Evolutionary conservation across 2,113 vertebrate genomes (phyloP), one percentile per base, ranked within the genome.

Genomic region (Ceratotherium simum): DNA sequence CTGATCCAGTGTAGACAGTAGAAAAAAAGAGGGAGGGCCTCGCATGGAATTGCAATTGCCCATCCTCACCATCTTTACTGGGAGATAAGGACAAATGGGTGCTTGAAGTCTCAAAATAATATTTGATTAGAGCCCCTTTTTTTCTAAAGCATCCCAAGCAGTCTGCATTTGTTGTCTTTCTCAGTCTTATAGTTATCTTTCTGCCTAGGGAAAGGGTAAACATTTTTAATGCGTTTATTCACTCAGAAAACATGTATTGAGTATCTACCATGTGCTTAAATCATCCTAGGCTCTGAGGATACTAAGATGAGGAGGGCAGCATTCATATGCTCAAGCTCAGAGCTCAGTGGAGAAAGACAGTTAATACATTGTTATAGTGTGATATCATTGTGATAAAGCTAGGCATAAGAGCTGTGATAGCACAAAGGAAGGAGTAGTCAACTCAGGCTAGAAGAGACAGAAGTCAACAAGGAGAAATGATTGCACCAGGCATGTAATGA

Each of bases 141-240:
- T 85, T 67, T 54, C 85, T 79, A 88, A 97, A 96, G 91, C 78
- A 95, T 98, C 82, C 51, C 86, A 95, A 84, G 95, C 69, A 96
- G 89, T 96, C 89, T 82, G 62, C 95, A 97, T 95, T 81, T 97
- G 95, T 83, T 94, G 91, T 89, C 90, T 96, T 97, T 95, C 93
- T 94, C 56, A 51, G 42, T 69, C 86, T 92, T 97, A 67, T 23
- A 64, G 93, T 97, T 95, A 91, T 97, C 97, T 92, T 95, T 93
- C 82, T 76, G 33, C 82, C 39, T 2, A 72, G 51, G 54, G 90
- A 85, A 91, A 86, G 51, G 56, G 33, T 92, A 91, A 91, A 81
- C 67, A 51, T 86, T 85, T 95, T 29, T 5, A 85, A 96, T 76
- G 39, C 4, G 33, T 80, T 79, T 91, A 89, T 96, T 90, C 86